phyloP scores from a whole-genome alignment of 2,888 invertebrate genomes.

The Synanthedon formicaeformis region DNA sequence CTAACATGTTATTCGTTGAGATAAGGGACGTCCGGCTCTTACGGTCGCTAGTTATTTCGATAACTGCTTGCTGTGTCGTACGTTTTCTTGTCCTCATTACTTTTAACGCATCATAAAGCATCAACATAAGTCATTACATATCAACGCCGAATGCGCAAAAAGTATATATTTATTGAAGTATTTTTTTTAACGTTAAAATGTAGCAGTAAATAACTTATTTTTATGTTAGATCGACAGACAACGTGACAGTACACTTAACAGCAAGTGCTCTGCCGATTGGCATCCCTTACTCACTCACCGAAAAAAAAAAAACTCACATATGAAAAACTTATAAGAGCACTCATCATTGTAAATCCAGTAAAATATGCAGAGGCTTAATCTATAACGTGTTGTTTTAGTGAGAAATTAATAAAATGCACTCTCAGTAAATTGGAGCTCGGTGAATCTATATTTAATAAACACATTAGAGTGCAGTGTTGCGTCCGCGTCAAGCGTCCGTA shows the following conservation, averaged over 20 bases:
- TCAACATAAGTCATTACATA: not conserved
- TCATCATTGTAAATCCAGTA: too few relatives aligned
- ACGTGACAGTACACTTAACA: too few relatives aligned
- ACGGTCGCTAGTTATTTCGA: slow-evolving; percentile 27
- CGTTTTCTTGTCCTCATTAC: not conserved
- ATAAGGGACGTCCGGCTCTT: slow-evolving; percentile 32
- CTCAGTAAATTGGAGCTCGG: not conserved
- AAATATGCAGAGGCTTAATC: too few relatives aligned
- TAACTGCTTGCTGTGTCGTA: slow-evolving; percentile 11
- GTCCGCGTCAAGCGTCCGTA: not conserved
- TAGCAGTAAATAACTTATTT: too few relatives aligned
- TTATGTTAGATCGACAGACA: too few relatives aligned
- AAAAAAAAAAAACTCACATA: too few relatives aligned
- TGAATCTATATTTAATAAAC: slow-evolving; percentile 12
- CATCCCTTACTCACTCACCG: too few relatives aligned
- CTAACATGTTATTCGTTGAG: slow-evolving; percentile 31
- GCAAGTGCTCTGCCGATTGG: too few relatives aligned
- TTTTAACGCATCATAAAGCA: not conserved
- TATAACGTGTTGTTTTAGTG: too few relatives aligned
- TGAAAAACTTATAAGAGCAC: too few relatives aligned
- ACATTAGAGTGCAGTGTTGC: slow-evolving; percentile 15
- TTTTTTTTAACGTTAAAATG: too few relatives aligned
- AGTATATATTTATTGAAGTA: not conserved
- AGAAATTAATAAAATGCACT: slow-evolving; percentile 5
- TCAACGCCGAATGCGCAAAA: not conserved